phyloP scores from a whole-genome alignment of 2,888 invertebrate species.

The Mythimna lalbum region DNA sequence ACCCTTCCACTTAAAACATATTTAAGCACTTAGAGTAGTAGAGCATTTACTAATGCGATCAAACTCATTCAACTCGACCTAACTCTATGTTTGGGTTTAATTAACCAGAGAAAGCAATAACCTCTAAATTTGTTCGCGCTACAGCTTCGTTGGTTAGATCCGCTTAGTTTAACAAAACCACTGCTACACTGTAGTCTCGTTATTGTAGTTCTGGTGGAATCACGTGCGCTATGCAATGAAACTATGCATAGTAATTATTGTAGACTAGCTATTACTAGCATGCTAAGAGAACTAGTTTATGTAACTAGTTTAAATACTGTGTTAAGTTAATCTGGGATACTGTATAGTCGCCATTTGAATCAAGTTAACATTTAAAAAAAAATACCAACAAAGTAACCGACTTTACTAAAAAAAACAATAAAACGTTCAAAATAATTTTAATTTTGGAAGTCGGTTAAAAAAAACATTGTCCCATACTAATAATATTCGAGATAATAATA shows the following conservation, averaged over 20 bases:
- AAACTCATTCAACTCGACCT: neutral
- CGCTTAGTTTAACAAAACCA: conserved; percentile 27
- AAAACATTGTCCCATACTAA: no score
- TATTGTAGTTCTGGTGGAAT: conserved; percentile 1
- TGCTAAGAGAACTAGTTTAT: neutral
- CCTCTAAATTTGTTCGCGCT: conserved; percentile 4
- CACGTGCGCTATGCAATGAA: conserved; percentile 37
- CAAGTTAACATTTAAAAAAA: no score
- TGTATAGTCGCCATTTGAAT: no score
- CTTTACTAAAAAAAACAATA: no score
- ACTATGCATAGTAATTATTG: conserved; percentile 23
- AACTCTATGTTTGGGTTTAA: conserved; percentile 30
- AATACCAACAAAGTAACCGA: no score
- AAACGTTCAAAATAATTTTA: no score
- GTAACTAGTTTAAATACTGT: neutral
- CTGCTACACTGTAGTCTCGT: conserved; percentile 8
- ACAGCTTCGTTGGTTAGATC: conserved; percentile 16
- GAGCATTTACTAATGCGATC: neutral
- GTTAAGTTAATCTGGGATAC: no score
- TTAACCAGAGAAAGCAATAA: conserved; percentile 23
- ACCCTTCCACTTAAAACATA: no score
- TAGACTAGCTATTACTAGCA: neutral
- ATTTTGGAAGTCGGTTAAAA: no score
- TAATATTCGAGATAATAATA: no score
- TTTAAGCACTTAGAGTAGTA: no score